phyloP scores from a whole-genome alignment of 2,113 vertebrate species.

The Eleginops maclovinus region DNA sequence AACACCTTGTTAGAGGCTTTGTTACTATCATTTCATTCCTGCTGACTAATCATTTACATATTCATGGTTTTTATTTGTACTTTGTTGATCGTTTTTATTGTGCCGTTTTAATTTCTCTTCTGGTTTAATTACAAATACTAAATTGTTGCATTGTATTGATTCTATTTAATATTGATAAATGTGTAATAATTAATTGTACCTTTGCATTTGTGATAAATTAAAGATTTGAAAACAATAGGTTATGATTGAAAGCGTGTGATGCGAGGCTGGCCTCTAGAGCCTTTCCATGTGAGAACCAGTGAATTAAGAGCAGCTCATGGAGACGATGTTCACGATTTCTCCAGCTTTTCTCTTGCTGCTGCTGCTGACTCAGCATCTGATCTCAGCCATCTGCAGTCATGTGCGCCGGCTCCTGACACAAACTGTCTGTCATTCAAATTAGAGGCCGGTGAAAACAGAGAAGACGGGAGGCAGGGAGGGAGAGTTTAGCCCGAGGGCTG shows the following conservation, averaged over 20 bases:
- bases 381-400: slow-evolving; percentile 66
- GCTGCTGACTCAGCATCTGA: slow-evolving; percentile 76
- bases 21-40: too few species aligned
- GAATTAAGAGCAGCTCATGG: slow-evolving; percentile 47
- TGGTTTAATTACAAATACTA: too few species aligned
- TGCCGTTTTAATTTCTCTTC: too few species aligned
- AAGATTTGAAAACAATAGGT: too few species aligned
- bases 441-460: slow-evolving; percentile 71
- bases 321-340: slow-evolving; percentile 29
- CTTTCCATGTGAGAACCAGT: slow-evolving; percentile 31
- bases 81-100: too few species aligned
- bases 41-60: too few species aligned
- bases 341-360: slow-evolving; percentile 18
- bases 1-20: too few species aligned
- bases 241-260: slow-evolving; percentile 30
- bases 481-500: slow-evolving; percentile 78
- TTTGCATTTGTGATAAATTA: neutral
- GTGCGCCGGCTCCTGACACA: slow-evolving; percentile 67
- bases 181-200: too few species aligned
- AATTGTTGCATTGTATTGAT: too few species aligned
- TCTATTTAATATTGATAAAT: too few species aligned
- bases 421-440: slow-evolving; percentile 77
- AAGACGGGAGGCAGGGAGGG: slow-evolving; percentile 8
- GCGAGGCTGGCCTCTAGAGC: neutral
- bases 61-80: too few species aligned